Evolutionary conservation across 2,888 invertebrate species (phyloP).

Genomic region (Linnaemya tessellans): DNA sequence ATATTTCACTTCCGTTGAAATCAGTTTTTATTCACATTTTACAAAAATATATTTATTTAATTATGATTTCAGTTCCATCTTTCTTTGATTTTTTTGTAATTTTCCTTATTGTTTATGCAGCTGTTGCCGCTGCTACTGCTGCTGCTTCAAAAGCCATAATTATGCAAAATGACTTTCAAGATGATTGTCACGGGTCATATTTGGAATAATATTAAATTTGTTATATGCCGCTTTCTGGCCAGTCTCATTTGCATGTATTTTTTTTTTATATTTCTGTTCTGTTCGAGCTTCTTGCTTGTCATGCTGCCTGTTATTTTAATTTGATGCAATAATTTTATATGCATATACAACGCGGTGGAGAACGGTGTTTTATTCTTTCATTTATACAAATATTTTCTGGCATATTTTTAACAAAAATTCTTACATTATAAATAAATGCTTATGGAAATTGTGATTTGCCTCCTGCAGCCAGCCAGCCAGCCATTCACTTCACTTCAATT

Average conservation of each 20-base stretch:
- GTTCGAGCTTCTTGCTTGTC: background rate
- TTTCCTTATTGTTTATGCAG: conserved; percentile 11
- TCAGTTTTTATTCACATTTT: background rate
- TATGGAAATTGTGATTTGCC: background rate
- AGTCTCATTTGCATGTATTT: background rate
- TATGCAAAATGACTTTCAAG: conserved; percentile 58
- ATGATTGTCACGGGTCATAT: conserved; percentile 55
- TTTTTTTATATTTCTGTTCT: background rate
- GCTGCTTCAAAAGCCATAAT: conserved; percentile 33
- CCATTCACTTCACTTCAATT: background rate
- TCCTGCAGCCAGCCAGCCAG: background rate
- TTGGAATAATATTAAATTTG: conserved; percentile 26
- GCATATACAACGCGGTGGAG: background rate
- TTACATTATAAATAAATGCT: background rate
- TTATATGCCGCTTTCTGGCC: background rate
- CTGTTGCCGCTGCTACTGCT: background rate
- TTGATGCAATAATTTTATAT: background rate
- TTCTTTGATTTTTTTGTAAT: background rate
- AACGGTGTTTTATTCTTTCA: background rate
- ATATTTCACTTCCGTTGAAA: background rate
- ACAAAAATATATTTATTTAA: conserved; percentile 2
- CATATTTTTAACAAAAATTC: background rate
- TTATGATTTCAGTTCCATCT: background rate
- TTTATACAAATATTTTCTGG: background rate
- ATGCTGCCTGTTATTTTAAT: background rate